phyloP scores from a whole-genome alignment of 2,113 vertebrate genomes.

The Arizona elegans region DNA sequence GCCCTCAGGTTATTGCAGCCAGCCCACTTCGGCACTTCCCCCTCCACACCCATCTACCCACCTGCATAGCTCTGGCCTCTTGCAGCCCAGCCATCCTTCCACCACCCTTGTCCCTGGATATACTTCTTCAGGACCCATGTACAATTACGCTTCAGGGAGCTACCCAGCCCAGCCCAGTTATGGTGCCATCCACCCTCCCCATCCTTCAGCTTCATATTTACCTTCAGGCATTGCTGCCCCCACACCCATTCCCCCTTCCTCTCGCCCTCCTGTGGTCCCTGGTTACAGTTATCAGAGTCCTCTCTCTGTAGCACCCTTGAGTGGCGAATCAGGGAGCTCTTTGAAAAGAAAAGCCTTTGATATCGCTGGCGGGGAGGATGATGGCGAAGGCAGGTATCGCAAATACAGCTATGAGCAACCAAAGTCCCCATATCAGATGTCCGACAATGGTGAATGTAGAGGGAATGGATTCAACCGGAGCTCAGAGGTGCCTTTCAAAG shows the following conservation, averaged over 20 bases:
- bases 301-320: conserved; percentile 47
- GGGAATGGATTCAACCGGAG: conserved; percentile 77
- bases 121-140: conserved; percentile 79
- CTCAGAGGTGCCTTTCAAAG: conserved; percentile 73
- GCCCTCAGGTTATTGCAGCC: conserved; percentile 86
- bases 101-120: conserved; percentile 82
- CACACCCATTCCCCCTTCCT: conserved; percentile 74
- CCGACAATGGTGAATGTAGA: conserved; percentile 81
- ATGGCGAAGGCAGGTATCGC: conserved; percentile 80
- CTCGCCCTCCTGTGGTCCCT: conserved; percentile 74
- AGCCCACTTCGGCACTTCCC: conserved; percentile 77
- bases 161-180: conserved; percentile 79
- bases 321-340: conserved; percentile 71
- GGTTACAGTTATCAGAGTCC: conserved; percentile 81
- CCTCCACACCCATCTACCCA: conserved; percentile 71
- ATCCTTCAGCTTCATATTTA: conserved; percentile 81
- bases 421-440: conserved; percentile 78
- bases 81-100: conserved; percentile 62
- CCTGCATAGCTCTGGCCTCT: conserved; percentile 65
- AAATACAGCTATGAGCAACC: conserved; percentile 86
- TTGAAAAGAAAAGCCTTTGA: conserved; percentile 92
- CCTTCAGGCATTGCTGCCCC: conserved; percentile 82
- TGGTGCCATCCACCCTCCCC: conserved; percentile 75
- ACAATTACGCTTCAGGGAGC: conserved; percentile 81
- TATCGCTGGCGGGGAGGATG: conserved; percentile 72